phyloP scores from a whole-genome alignment of 2,888 invertebrate species.

The Abrostola triplasia region DNA sequence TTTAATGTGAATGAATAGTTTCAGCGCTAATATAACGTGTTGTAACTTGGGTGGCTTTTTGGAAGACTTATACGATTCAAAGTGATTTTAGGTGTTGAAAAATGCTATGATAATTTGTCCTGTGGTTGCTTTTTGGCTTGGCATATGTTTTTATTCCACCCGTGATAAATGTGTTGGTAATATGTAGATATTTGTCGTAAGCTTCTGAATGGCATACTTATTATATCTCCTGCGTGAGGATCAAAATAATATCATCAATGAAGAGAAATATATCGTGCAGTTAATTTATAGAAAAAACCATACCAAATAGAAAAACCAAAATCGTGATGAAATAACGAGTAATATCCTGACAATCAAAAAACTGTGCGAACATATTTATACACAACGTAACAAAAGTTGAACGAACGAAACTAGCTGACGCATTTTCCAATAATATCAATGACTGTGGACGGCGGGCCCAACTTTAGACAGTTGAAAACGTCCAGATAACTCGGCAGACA shows the following conservation, averaged over 20 bases:
- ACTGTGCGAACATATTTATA: background rate
- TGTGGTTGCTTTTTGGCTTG: too few species aligned
- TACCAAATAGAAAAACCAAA: too few species aligned
- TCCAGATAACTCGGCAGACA: slow-evolving; percentile 47
- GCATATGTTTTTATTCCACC: too few species aligned
- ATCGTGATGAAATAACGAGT: background rate
- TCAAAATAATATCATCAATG: too few species aligned
- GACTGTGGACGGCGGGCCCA: slow-evolving; percentile 10
- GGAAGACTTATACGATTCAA: background rate
- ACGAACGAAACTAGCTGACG: slow-evolving; percentile 24
- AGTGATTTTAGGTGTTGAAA: too few species aligned
- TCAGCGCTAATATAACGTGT: background rate
- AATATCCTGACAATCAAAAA: background rate
- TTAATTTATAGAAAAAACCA: too few species aligned
- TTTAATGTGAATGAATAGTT: slow-evolving; percentile 27
- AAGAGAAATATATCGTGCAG: too few species aligned
- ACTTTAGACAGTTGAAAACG: slow-evolving; percentile 52
- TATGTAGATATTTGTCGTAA: too few species aligned
- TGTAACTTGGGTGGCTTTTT: background rate
- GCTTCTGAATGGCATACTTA: too few species aligned
- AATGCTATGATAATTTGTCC: too few species aligned
- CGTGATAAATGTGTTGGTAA: too few species aligned
- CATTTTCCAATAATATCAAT: slow-evolving; percentile 45
- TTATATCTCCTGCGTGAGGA: too few species aligned
- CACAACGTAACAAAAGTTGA: slow-evolving; percentile 12